These are phyloP conservation scores for Perodicticus potto DNA, from an alignment of 2,797 vertebrate genomes.

Conservation along the genomic window DNA sequence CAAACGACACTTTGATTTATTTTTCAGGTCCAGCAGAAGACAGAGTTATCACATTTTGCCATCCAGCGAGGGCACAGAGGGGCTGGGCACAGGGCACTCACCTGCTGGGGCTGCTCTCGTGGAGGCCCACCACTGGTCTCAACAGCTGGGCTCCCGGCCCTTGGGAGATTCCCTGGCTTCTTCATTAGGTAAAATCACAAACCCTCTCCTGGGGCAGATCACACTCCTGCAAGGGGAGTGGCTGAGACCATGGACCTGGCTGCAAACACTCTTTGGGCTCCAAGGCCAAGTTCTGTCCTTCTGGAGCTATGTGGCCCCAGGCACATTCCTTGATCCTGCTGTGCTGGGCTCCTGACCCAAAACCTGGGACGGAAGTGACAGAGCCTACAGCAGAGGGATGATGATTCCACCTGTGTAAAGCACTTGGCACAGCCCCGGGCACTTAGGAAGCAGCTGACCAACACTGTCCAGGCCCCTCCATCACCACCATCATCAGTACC, in stretches of 20 bases:
- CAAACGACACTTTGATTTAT: neutral
- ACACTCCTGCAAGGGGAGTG: neutral
- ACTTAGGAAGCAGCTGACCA: fast-evolving
- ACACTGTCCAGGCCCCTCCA: fast-evolving
- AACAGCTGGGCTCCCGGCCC: neutral
- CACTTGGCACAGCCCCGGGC: too few relatives aligned
- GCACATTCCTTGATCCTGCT: neutral
- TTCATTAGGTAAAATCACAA: neutral
- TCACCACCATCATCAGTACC: fast-evolving
- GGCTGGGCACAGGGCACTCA: fast-evolving
- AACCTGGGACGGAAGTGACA: too few relatives aligned
- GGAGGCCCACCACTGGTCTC: neutral
- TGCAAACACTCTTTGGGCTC: neutral
- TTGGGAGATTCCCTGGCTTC: fast-evolving
- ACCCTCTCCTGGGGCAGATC: neutral
- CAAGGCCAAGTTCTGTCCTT: neutral
- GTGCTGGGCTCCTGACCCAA: fast-evolving
- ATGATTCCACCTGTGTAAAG: fast-evolving
- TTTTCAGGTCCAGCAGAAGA: neutral
- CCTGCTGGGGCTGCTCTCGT: neutral
- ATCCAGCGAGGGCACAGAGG: fast-evolving
- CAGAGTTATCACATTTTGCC: fast-evolving
- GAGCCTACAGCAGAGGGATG: fast-evolving
- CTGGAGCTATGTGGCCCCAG: fast-evolving
- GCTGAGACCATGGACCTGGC: fast-evolving